Percentiles rank a stretch among this genome's conserved stretches.
Conservation (phyloP, 2,113 vertebrate genomes). For the Oreocharis arfaki region DNA sequence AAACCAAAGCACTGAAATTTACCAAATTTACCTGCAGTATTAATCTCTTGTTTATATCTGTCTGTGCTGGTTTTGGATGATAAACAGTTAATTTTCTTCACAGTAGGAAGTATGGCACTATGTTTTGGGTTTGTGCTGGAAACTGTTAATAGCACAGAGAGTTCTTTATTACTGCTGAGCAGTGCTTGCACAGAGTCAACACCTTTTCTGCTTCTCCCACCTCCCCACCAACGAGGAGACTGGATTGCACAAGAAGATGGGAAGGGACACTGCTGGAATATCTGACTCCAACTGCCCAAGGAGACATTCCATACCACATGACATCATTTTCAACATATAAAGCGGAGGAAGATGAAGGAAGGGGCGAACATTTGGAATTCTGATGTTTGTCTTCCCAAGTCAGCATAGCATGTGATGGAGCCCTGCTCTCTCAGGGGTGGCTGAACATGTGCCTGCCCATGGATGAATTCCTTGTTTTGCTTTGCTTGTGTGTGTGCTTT, state of each 20-base stretch:
- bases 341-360: background rate
- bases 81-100: background rate
- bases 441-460: background rate
- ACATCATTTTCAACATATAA: background rate
- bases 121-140: background rate
- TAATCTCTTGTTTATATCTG: background rate
- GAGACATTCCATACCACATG: background rate
- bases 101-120: background rate
- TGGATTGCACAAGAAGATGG: background rate
- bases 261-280: background rate
- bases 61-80: background rate
- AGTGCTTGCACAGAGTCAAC: background rate
- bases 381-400: background rate
- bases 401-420: background rate
- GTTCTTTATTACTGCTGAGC: background rate
- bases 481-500: background rate
- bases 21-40: background rate
- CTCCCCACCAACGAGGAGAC: background rate
- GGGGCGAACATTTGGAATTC: rapidly evolving
- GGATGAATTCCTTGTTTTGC: background rate
- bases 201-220: background rate
- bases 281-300: background rate
- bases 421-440: rapidly evolving
- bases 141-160: background rate
- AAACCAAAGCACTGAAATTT: background rate